Base-by-base conservation (phyloP, 2,113 vertebrate genomes). In the Pedionomus torquatus region DNA sequence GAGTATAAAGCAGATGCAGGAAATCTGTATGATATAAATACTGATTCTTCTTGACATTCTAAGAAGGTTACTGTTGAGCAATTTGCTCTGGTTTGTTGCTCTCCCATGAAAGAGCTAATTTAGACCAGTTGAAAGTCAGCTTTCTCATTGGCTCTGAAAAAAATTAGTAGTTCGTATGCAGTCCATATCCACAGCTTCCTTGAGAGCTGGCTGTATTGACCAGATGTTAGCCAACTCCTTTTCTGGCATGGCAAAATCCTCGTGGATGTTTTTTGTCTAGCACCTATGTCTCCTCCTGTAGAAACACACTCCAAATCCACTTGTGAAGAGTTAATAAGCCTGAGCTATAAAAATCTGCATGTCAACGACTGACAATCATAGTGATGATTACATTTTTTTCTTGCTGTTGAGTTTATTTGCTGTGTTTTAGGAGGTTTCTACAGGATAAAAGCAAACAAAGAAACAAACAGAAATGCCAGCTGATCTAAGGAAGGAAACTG, bases 21-120 rank as follows among this genome's bases (percentile, higher is more conserved):
- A 89, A 87, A 28, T 76, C 92, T 92, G 25, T 72, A 19, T 95
- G 61, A 94, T 85, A 89, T 83, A 97, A 96, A 90, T 93, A 95
- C 92, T 89, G 78, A 91, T 89, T 94, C 66, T 95, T 31, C 83
- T 74, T 95, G 86, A 94, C 93, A 69, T 92, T 95, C 92, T 95
- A 93, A 95, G 89, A 87, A 74, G 83, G 77, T 39, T 89, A 78
- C 83, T 81, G 80, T 82, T 96, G 89, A 89, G 75, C 78, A 89
- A 93, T 94, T 95, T 96, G 69, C 91, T 97, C 58, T 95, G 90
- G 74, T 95, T 97, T 95, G 91, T 84, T 91, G 65, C 83, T 97
- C 83, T 79, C 78, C 89, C 87, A 68, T 92, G 92, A 87, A 95
- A 92, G 41, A 75, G 35, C 48, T 91, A 95, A 95, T 95, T 85